Base-by-base conservation (phyloP, 64 coral and sea anemone species). In the Montipora cactus region DNA sequence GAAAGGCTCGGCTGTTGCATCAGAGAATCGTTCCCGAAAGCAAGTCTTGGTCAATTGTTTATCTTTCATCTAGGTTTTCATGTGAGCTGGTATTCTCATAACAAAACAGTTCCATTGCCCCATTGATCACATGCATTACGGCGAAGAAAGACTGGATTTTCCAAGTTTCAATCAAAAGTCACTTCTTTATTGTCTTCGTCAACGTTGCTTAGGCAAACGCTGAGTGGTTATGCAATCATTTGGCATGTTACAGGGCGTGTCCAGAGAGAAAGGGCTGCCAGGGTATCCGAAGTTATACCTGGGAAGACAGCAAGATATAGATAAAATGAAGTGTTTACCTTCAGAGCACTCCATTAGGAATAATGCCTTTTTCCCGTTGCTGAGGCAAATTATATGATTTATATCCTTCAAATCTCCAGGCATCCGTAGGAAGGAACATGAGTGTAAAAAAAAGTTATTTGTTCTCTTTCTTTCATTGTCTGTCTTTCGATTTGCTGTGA, bases 121-220 rank as follows among this genome's bases (percentile, higher is more conserved):
- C 67, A 71, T 46, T 73, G 44, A 25, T 71, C 4, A 18, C 8
- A 11, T 21, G 11, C 45, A 69, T 50, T 71, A 71, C 9, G 16
- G 19, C 15, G 47, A 86, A 6, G 37, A 70, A 86, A 51, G 37
- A 37, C 37, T 37, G 37, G 37, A 37, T 37, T 50, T 70, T 64
- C 16, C 62, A 18, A n/a, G 62, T 48, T 19, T 86, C n/a, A n/a
- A 23, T 21, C 12, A 72, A 22, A 47, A 67, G 53, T 47, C 25
- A 72, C 6, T 16, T 21, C 45, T 86, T 86, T 49, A 8, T 19
- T 49, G 49, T 20, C 13, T 8, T n/a, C 8, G 44, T 45, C 10
- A 28, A 44, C 21, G 80, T 82, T 82, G 80, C 80, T 82, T 62
- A 81, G 79, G 79, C 50, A 81, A 81, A 81, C 58, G 61, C 16